Conservation (phyloP, 2,113 vertebrate species). For the Catharus bicknelli region DNA sequence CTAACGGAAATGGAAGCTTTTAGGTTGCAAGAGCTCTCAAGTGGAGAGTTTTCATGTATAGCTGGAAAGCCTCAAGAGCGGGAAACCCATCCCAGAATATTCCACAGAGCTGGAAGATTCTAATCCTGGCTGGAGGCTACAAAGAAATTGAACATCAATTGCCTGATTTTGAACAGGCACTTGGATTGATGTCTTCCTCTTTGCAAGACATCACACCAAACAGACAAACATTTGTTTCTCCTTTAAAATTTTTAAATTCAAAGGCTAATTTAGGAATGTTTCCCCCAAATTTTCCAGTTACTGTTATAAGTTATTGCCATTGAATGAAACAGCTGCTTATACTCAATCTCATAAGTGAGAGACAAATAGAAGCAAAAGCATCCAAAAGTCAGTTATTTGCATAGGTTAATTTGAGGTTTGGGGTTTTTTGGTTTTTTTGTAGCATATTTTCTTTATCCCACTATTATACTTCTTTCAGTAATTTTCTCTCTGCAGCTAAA, state of each 20-base stretch:
- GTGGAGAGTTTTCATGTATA: neutral
- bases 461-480: neutral
- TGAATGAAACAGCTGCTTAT: conserved; percentile 4
- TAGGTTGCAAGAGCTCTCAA: neutral
- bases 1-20: neutral
- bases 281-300: neutral
- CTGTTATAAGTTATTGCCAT: neutral
- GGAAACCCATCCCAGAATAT: neutral
- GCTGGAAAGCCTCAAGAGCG: neutral
- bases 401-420: conserved; percentile 33
- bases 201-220: neutral
- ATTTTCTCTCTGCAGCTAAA: neutral
- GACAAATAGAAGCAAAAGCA: conserved; percentile 14
- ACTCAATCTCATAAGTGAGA: conserved; percentile 19
- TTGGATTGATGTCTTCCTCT: neutral
- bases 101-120: neutral
- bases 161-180: neutral
- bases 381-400: conserved; percentile 33
- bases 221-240: neutral
- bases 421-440: neutral
- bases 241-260: neutral
- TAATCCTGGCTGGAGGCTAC: neutral
- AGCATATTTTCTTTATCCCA: conserved; percentile 15
- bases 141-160: neutral
- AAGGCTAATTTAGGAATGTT: neutral